phyloP scores from a whole-genome alignment of 2,888 invertebrate genomes.

The Troides aeacus region DNA sequence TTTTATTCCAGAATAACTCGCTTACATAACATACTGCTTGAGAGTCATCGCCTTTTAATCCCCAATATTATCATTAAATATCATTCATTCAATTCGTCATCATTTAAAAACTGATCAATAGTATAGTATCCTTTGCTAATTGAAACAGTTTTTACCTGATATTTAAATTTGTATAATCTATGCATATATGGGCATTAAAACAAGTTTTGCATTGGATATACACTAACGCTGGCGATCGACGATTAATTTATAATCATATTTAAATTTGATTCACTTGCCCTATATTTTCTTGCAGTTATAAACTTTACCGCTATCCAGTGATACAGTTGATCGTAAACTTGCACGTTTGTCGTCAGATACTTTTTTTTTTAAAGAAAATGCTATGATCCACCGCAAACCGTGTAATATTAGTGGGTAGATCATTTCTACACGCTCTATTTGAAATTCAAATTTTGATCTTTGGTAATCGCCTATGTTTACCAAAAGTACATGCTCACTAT shows the following conservation, averaged over 20 bases:
- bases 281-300: conserved; percentile 43
- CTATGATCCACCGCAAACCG: conserved; percentile 57
- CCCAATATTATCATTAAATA: no score
- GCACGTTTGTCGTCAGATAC: conserved; percentile 58
- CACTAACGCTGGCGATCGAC: not conserved
- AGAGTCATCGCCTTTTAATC: no score
- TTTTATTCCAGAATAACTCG: no score
- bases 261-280: conserved; percentile 13
- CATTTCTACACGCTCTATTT: conserved; percentile 61
- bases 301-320: conserved; percentile 64
- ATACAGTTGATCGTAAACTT: conserved; percentile 46
- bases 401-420: conserved; percentile 49
- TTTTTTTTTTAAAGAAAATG: conserved; percentile 51
- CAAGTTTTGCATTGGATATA: not conserved
- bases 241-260: conserved; percentile 7
- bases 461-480: not conserved
- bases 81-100: no score
- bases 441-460: conserved; percentile 25
- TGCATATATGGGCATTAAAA: not conserved
- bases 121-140: no score
- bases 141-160: no score
- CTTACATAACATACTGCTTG: no score
- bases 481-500: not conserved
- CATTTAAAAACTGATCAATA: no score
- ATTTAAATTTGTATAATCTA: no score